phyloP scores from a whole-genome alignment of 1,140 invertebrate genomes.

The Bathynomus jamesi region DNA sequence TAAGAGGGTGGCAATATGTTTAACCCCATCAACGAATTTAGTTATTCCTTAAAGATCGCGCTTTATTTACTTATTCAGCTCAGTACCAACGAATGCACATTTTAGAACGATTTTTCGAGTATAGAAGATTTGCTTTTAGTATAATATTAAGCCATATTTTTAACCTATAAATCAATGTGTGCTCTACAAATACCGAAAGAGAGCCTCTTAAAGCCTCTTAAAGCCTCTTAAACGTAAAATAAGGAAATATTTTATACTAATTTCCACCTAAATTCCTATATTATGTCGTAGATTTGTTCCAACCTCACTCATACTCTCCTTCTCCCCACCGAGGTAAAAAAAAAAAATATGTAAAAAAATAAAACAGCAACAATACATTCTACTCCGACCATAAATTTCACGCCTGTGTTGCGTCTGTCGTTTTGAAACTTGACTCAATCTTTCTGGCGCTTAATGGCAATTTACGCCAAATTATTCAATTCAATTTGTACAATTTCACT shows the following conservation, averaged over 20 bases:
- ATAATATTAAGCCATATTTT: too few species aligned
- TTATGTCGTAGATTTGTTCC: too few species aligned
- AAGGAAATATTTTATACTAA: too few species aligned
- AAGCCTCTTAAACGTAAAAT: too few species aligned
- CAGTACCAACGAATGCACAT: too few species aligned
- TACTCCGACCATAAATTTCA: slow-evolving; percentile 28
- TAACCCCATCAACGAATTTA: neutral
- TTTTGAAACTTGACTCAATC: slow-evolving; percentile 27
- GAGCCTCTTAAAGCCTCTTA: too few species aligned
- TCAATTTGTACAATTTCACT: slow-evolving; percentile 29
- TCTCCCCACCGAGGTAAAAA: neutral
- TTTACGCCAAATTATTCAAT: slow-evolving; percentile 35
- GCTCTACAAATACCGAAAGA: too few species aligned
- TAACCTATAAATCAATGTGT: too few species aligned
- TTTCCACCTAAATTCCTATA: too few species aligned
- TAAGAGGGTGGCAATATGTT: neutral
- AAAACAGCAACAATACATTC: neutral
- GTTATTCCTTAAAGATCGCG: neutral
- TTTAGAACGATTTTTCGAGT: too few species aligned
- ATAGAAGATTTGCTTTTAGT: too few species aligned
- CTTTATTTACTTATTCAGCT: neutral
- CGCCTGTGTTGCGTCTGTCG: slow-evolving; percentile 31
- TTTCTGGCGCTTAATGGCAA: slow-evolving; percentile 32
- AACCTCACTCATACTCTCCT: neutral
- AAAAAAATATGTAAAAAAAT: neutral